Evolutionary conservation across 2,888 invertebrate genomes (phyloP).

Genomic region (Meteorus cinctellus): DNA sequence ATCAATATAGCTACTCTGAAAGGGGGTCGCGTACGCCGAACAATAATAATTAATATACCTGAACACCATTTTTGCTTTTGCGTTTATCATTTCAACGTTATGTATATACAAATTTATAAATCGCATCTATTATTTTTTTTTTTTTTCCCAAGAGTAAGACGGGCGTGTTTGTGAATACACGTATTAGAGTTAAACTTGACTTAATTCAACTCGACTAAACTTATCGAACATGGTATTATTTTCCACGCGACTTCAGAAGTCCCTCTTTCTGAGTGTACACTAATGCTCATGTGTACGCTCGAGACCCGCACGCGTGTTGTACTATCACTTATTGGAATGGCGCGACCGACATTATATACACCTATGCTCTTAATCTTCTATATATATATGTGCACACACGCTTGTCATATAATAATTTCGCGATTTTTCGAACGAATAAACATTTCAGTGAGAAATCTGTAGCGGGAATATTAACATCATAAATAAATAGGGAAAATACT

Average conservation of each 20-base stretch:
- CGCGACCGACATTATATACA: slow-evolving; percentile 1
- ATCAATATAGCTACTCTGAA: neutral
- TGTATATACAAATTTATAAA: neutral
- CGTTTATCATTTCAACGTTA: neutral
- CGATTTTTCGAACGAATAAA: slow-evolving; percentile 3
- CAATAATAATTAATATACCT: neutral
- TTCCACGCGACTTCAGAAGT: neutral
- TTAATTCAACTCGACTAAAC: neutral
- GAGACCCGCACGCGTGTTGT: neutral
- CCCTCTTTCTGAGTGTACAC: neutral
- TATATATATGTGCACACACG: neutral
- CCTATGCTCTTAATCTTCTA: slow-evolving; percentile 1
- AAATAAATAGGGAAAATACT: neutral
- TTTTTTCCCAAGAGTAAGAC: neutral
- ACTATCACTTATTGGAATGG: neutral
- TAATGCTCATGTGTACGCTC: neutral
- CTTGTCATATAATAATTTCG: neutral
- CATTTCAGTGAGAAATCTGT: neutral
- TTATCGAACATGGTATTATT: neutral
- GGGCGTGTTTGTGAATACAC: neutral
- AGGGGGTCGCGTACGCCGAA: neutral
- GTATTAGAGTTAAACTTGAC: neutral
- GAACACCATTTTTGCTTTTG: neutral
- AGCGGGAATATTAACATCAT: neutral
- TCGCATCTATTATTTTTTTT: neutral